phyloP scores from a whole-genome alignment of 2,797 vertebrate species.

The Neostethus bicornis region DNA sequence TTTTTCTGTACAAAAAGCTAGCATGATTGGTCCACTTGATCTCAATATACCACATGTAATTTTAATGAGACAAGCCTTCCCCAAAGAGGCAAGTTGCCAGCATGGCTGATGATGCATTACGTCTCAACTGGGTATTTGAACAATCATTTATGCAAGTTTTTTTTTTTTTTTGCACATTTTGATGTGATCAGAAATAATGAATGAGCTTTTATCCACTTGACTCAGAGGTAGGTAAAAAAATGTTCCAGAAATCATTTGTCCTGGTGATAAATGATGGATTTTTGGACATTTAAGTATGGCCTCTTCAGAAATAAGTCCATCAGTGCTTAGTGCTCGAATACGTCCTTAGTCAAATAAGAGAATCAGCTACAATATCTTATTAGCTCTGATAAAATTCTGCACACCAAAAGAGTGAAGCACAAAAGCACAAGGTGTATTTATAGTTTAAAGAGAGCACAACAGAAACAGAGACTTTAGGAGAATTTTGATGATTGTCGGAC shows the following conservation, averaged over 20 bases:
- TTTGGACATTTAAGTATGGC: constrained; percentile 29
- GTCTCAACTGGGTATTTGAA: constrained; percentile 47
- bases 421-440: constrained; percentile 50
- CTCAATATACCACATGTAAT: constrained; percentile 57
- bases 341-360: constrained; percentile 30
- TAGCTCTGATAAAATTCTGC: constrained; percentile 33
- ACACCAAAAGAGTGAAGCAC: constrained; percentile 40
- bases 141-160: constrained; percentile 29
- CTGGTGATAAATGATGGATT: constrained; percentile 28
- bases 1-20: constrained; percentile 44
- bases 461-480: constrained; percentile 59
- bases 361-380: constrained; percentile 31
- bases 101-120: constrained; percentile 45
- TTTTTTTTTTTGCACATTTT: constrained; percentile 25
- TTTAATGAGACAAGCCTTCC: constrained; percentile 65
- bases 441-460: constrained; percentile 67
- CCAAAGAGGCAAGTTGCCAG: constrained; percentile 43
- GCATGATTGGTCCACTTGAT: constrained; percentile 62
- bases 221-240: constrained; percentile 24
- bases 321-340: constrained; percentile 31
- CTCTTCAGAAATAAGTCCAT: constrained; percentile 31
- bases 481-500: constrained; percentile 64
- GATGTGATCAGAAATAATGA: constrained; percentile 52
- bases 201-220: constrained; percentile 40
- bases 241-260: constrained; percentile 30